These are phyloP conservation scores for Andrena bicolor DNA, from an alignment of 2,888 invertebrate species.

Conservation along the genomic window DNA sequence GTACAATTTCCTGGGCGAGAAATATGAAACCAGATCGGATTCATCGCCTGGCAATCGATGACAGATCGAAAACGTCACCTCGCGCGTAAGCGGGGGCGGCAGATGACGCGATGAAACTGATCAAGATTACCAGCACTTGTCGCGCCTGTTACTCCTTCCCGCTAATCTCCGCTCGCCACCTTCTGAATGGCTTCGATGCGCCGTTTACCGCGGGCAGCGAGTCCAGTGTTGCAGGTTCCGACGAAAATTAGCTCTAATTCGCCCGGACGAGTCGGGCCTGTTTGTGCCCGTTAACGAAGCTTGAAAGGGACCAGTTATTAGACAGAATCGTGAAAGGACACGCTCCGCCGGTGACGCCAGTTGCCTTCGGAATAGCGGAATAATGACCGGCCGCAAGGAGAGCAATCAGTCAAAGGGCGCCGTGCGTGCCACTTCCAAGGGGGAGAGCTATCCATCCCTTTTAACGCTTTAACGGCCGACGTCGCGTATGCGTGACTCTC, in stretches of 20 bases:
- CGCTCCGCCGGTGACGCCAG: slow-evolving; percentile 23
- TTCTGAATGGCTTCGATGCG: slow-evolving; percentile 25
- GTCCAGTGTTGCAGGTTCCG: slow-evolving; percentile 32
- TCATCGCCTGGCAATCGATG: too few relatives aligned
- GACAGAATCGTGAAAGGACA: slow-evolving; percentile 53
- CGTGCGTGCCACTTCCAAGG: neutral
- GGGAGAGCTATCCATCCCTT: neutral
- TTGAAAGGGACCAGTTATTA: slow-evolving; percentile 76
- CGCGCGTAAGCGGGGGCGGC: too few relatives aligned
- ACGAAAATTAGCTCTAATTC: slow-evolving; percentile 49
- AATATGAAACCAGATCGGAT: too few relatives aligned
- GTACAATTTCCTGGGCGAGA: too few relatives aligned
- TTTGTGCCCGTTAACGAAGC: slow-evolving; percentile 72
- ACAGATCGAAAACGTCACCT: too few relatives aligned
- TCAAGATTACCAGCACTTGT: neutral
- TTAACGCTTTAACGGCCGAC: neutral
- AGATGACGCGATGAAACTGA: slow-evolving; percentile 10
- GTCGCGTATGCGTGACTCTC: too few relatives aligned
- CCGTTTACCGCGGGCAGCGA: slow-evolving; percentile 18
- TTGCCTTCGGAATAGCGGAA: slow-evolving; percentile 26
- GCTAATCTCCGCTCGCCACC: slow-evolving; percentile 31
- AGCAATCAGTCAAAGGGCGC: slow-evolving; percentile 10
- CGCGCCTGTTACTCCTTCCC: neutral
- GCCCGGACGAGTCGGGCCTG: slow-evolving; percentile 38
- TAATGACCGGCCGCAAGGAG: slow-evolving; percentile 23